Percentiles rank a stretch among this genome's conserved stretches.
Conservation (phyloP, 2,797 vertebrate species). For the Urosaurus nigricauda region DNA sequence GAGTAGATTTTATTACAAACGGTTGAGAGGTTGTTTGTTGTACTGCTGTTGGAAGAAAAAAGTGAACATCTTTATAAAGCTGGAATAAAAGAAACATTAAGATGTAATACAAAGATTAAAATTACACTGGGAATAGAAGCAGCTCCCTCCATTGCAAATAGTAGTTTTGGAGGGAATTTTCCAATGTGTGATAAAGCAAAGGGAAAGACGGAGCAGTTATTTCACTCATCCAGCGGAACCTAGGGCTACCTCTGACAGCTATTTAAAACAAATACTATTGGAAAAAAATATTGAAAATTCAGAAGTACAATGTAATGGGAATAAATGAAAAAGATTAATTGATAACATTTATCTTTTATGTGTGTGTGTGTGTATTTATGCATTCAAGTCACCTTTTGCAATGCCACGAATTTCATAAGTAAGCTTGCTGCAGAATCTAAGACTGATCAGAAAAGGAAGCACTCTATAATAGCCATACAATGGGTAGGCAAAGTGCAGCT, state of each 20-base stretch:
- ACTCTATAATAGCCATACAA: not conserved
- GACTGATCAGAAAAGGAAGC: not conserved
- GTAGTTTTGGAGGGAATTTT: not conserved
- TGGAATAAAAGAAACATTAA: slow-evolving; percentile 24
- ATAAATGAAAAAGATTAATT: not conserved
- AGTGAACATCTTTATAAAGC: slow-evolving; percentile 66
- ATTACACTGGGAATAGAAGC: not conserved
- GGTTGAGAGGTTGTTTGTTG: slow-evolving; percentile 64
- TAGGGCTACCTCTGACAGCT: not conserved
- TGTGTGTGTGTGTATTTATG: not conserved
- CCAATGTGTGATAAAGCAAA: not conserved
- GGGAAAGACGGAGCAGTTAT: not conserved
- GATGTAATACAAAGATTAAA: slow-evolving; percentile 7
- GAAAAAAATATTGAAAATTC: no score
- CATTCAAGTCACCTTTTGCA: no score
- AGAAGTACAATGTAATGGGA: not conserved
- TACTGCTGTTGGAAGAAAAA: slow-evolving; percentile 69
- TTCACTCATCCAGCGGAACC: not conserved
- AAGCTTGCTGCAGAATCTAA: not conserved
- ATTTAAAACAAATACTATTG: not conserved
- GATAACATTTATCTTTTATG: not conserved
- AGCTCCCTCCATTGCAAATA: not conserved
- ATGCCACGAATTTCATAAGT: no score
- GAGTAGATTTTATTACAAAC: slow-evolving; percentile 66
- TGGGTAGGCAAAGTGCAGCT: no score